These are phyloP conservation scores for Capitella teleta DNA, from an alignment of 1,140 invertebrate genomes.

Conservation along the genomic window DNA sequence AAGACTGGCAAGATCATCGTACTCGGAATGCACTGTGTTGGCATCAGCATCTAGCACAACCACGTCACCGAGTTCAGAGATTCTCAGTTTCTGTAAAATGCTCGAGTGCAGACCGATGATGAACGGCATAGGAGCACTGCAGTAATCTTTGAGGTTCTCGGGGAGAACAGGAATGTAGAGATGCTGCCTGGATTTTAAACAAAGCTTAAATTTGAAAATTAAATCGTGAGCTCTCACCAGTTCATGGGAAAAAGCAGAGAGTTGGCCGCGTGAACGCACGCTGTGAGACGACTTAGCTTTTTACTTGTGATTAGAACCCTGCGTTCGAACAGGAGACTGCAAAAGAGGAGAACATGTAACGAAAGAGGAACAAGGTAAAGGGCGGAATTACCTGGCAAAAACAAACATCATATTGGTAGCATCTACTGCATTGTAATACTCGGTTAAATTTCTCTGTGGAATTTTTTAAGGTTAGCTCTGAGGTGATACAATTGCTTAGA, in stretches of 20 bases:
- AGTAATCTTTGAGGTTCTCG: conserved; percentile 73
- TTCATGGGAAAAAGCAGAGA: conserved; percentile 90
- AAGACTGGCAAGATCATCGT: conserved; percentile 73
- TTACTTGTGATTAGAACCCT: conserved; percentile 81
- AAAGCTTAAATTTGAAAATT: no score
- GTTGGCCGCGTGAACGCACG: conserved; percentile 87
- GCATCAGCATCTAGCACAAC: conserved; percentile 82
- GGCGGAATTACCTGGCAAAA: neutral
- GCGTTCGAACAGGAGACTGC: conserved; percentile 79
- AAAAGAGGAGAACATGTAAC: conserved; percentile 8
- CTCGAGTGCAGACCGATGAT: conserved; percentile 78
- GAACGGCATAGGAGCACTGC: conserved; percentile 86
- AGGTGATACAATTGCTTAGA: no score
- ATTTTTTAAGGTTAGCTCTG: no score
- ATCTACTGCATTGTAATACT: conserved; percentile 91
- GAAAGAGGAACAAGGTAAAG: neutral
- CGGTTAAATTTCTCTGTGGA: conserved; percentile 80
- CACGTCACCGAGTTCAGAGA: conserved; percentile 69
- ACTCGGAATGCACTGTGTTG: conserved; percentile 71
- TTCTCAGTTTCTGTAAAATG: conserved; percentile 57
- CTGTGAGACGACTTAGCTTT: conserved; percentile 71
- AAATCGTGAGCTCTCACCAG: conserved; percentile 50
- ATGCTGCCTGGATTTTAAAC: conserved; percentile 59
- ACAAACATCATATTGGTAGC: conserved; percentile 71
- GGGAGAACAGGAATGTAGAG: conserved; percentile 92